These are phyloP conservation scores for Hypomecis punctinalis DNA, from an alignment of 2,888 invertebrate species.

Conservation along the genomic window DNA sequence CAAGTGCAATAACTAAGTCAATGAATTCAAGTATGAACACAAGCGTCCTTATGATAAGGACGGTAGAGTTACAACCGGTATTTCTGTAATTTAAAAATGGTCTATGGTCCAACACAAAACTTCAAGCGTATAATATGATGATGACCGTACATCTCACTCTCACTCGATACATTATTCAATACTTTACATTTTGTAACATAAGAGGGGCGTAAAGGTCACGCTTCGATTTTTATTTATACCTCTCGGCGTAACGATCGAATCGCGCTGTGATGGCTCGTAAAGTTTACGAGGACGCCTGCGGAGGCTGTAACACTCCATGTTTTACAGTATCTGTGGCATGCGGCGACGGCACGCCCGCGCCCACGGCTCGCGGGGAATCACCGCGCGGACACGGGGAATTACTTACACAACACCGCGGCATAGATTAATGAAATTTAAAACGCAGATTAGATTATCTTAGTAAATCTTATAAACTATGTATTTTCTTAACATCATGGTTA, in stretches of 20 bases:
- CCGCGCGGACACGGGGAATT: not conserved
- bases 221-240: conserved; percentile 32
- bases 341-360: not conserved
- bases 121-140: not conserved
- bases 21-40: no score
- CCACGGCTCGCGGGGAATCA: not conserved
- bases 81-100: no score
- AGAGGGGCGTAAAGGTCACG: conserved; percentile 30
- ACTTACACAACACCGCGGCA: no score
- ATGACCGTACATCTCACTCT: not conserved
- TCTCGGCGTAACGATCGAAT: conserved; percentile 34
- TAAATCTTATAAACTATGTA: no score
- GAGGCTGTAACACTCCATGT: conserved; percentile 33
- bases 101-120: no score
- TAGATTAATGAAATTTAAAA: no score
- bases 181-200: conserved; percentile 7
- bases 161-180: not conserved
- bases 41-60: no score
- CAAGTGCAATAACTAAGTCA: no score
- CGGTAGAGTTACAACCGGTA: no score
- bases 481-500: no score
- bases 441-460: no score
- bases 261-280: conserved; percentile 39
- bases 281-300: conserved; percentile 39
- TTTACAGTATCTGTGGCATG: conserved; percentile 18